These are phyloP conservation scores for Dermochelys coriacea DNA, from an alignment of 2,797 vertebrate genomes.

Conservation along the genomic window DNA sequence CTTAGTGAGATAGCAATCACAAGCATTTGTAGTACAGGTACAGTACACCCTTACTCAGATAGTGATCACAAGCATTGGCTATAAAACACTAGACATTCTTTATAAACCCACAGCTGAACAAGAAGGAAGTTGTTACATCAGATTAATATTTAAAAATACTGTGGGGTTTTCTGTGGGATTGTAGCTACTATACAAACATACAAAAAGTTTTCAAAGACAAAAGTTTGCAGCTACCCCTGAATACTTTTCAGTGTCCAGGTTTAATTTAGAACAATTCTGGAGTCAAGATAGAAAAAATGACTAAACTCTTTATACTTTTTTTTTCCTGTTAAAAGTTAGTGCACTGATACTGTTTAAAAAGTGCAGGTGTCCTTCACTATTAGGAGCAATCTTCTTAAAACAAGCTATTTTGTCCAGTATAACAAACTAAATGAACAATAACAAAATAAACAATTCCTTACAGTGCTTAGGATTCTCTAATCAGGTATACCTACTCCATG, in stretches of 20 bases:
- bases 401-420: not conserved
- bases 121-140: not conserved
- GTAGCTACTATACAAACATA: not conserved
- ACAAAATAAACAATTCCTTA: not conserved
- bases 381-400: not conserved
- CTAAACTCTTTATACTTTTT: not conserved
- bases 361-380: not conserved
- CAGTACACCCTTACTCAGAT: too few relatives aligned
- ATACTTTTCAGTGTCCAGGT: not conserved
- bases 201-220: not conserved
- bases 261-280: not conserved
- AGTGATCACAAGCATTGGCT: too few relatives aligned
- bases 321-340: not conserved
- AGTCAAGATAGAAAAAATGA: not conserved
- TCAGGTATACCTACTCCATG: not conserved
- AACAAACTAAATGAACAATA: not conserved
- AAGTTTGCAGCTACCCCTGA: not conserved
- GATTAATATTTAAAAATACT: not conserved
- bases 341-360: not conserved
- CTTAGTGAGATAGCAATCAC: not conserved
- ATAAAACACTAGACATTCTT: not conserved
- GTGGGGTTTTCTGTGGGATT: not conserved
- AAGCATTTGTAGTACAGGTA: not conserved
- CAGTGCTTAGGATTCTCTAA: not conserved
- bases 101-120: not conserved